These are phyloP conservation scores for Zelleria hepariella DNA, from an alignment of 2,888 invertebrate genomes.

Conservation along the genomic window DNA sequence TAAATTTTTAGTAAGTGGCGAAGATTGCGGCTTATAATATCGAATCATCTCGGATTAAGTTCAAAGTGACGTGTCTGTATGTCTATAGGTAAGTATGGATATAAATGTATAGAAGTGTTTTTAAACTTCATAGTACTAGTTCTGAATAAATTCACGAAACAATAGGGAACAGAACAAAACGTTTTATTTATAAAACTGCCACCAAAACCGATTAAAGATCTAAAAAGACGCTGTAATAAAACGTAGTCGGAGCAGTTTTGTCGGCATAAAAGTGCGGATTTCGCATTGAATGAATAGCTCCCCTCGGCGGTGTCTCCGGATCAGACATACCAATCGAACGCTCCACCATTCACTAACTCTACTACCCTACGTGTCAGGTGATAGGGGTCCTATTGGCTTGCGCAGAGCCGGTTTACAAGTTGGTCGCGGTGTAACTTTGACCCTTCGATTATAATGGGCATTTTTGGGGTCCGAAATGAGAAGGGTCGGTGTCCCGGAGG, in stretches of 20 bases:
- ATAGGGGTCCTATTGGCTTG: neutral
- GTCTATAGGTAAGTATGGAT: no score
- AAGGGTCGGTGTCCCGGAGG: neutral
- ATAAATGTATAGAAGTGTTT: no score
- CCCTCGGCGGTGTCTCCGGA: neutral
- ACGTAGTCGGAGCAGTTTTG: neutral
- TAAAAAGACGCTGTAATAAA: neutral
- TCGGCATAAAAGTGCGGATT: neutral
- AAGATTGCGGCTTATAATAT: no score
- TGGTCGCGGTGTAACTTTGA: neutral
- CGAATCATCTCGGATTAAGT: no score
- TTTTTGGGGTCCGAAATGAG: constrained; percentile 2
- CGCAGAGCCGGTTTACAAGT: neutral
- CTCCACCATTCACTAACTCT: neutral
- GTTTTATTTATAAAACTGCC: neutral
- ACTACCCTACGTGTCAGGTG: neutral
- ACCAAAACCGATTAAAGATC: neutral
- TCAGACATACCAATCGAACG: neutral
- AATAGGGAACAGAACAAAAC: no score
- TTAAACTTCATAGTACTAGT: no score
- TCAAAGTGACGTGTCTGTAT: no score
- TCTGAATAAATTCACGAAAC: no score
- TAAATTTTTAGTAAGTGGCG: no score
- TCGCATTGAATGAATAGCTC: neutral
- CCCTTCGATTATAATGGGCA: neutral